A percentile compares a stretch with the other conserved stretches of the same genome.
Evolutionary conservation across 2,113 vertebrate genomes (phyloP).

Genomic region (Istiophorus platypterus): DNA sequence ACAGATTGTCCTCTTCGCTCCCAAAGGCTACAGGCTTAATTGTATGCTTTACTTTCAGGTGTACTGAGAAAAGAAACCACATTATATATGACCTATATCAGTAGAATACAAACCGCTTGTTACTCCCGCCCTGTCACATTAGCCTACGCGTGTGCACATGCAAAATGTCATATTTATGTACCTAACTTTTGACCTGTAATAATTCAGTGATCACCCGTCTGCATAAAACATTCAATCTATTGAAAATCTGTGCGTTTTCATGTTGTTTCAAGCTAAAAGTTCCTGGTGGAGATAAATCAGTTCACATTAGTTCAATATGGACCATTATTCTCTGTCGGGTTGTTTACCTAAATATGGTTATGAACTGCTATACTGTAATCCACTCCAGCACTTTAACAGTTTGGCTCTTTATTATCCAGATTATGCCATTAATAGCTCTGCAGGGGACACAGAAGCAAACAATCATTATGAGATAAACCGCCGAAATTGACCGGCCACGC

Average conservation of each 20-base stretch:
- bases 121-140: neutral
- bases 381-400: neutral
- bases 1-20: neutral
- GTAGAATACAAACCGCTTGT: slow-evolving; percentile 5
- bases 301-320: neutral
- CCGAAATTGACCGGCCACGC: slow-evolving; percentile 10
- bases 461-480: slow-evolving; percentile 28
- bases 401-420: neutral
- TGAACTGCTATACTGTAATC: no score
- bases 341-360: no score
- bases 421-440: slow-evolving; percentile 41
- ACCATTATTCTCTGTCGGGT: slow-evolving; percentile 1
- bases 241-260: neutral
- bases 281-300: neutral
- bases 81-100: neutral
- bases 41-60: neutral
- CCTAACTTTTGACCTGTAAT: neutral
- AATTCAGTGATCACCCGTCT: neutral
- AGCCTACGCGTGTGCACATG: neutral
- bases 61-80: neutral
- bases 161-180: slow-evolving; percentile 1
- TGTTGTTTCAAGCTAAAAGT: neutral
- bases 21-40: neutral
- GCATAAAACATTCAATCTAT: neutral
- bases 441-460: slow-evolving; percentile 12